These are phyloP conservation scores for Parnassius mnemosyne DNA, from an alignment of 2,888 invertebrate species.

Conservation along the genomic window DNA sequence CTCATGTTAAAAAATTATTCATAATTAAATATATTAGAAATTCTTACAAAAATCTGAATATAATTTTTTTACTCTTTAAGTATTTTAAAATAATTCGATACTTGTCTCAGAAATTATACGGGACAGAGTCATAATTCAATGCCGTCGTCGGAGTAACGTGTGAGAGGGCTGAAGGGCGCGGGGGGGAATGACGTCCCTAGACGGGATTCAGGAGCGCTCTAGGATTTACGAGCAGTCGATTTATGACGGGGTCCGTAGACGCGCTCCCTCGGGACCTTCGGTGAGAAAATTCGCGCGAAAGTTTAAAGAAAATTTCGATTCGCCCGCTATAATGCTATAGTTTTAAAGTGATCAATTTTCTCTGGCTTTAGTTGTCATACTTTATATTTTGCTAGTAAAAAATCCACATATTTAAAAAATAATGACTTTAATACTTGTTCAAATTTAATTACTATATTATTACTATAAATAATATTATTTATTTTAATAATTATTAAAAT, in stretches of 20 bases:
- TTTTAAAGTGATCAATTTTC: conserved; percentile 9
- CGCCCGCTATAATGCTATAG: neutral
- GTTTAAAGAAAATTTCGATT: conserved; percentile 29
- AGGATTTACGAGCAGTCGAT: conserved; percentile 47
- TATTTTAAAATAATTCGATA: neutral
- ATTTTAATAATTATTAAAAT: no score
- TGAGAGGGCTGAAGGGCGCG: conserved; percentile 39
- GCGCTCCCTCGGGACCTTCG: conserved; percentile 40
- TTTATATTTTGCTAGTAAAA: neutral
- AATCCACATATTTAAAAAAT: no score
- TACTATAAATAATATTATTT: no score
- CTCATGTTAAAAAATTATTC: no score
- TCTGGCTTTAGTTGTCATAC: conserved; percentile 4
- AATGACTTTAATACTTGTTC: no score
- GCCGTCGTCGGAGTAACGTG: conserved; percentile 57
- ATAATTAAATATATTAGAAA: neutral
- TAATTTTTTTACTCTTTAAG: neutral
- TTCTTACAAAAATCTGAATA: neutral
- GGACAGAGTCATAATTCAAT: conserved; percentile 41
- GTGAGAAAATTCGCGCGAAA: conserved; percentile 31
- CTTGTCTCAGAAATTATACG: conserved; percentile 23
- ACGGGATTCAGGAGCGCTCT: conserved; percentile 38
- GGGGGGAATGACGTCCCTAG: conserved; percentile 38
- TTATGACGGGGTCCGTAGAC: conserved; percentile 37
- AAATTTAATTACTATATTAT: no score